These are phyloP conservation scores for Mythimna pallens DNA, from an alignment of 2,888 invertebrate species.

Conservation along the genomic window DNA sequence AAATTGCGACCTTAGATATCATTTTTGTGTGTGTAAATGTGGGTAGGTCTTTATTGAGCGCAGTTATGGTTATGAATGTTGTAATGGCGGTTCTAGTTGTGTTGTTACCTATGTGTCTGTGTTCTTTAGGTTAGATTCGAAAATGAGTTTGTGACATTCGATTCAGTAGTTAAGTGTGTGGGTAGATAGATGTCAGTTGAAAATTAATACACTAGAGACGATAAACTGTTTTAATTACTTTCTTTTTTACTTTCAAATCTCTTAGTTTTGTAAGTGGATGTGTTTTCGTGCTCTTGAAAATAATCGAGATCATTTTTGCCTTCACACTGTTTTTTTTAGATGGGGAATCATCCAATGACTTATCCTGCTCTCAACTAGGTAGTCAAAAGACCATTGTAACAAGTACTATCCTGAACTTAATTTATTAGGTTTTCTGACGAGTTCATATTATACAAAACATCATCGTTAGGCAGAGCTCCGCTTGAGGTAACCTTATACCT, in stretches of 20 bases:
- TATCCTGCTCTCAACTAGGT: neutral
- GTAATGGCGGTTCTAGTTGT: conserved; percentile 20
- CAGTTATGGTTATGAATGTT: conserved; percentile 8
- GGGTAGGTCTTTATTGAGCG: conserved; percentile 41
- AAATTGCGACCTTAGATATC: conserved; percentile 58
- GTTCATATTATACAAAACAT: conserved; percentile 1
- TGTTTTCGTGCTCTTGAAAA: neutral
- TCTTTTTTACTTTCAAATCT: neutral
- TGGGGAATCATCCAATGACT: no score
- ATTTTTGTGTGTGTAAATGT: conserved; percentile 40
- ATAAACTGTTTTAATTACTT: neutral
- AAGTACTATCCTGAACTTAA: neutral
- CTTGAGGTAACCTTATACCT: neutral
- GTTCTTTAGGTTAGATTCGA: no score
- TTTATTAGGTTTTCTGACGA: neutral
- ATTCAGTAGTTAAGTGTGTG: neutral
- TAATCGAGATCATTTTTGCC: neutral
- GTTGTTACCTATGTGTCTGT: neutral
- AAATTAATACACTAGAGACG: neutral
- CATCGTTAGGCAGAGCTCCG: neutral
- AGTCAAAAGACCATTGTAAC: neutral
- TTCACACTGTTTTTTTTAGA: no score
- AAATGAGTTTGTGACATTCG: neutral
- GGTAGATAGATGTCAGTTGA: neutral
- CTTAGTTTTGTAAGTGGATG: neutral